These are phyloP conservation scores for Drosophila phalerata DNA, from an alignment of 2,888 invertebrate genomes.

Conservation along the genomic window DNA sequence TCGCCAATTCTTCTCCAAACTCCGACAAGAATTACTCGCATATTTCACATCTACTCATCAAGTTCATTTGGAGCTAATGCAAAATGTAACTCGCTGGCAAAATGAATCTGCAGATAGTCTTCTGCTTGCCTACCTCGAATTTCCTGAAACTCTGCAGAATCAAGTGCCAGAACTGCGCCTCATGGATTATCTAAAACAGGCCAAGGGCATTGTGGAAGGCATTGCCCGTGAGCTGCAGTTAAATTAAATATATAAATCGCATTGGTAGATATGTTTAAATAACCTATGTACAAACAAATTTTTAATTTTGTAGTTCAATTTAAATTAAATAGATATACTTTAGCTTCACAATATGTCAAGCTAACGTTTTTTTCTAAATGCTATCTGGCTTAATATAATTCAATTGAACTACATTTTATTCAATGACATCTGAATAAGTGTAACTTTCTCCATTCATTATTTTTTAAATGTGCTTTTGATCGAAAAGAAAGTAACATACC, in stretches of 20 bases:
- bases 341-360: not conserved
- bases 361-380: too few relatives aligned
- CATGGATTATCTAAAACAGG: slow-evolving; percentile 55
- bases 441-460: not conserved
- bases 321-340: too few relatives aligned
- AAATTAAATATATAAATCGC: not conserved
- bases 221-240: slow-evolving; percentile 3
- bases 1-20: slow-evolving; percentile 48
- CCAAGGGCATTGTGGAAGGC: slow-evolving; percentile 25
- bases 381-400: too few relatives aligned
- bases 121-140: slow-evolving; percentile 44
- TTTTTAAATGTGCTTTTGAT: not conserved
- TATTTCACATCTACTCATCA: slow-evolving; percentile 44
- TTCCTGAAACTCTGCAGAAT: slow-evolving; percentile 41
- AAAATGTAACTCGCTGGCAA: slow-evolving; percentile 50
- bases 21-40: slow-evolving; percentile 19
- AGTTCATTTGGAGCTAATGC: slow-evolving; percentile 34
- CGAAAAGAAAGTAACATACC: too few relatives aligned
- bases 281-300: too few relatives aligned
- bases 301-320: too few relatives aligned
- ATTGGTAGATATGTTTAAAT: too few relatives aligned
- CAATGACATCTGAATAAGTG: not conserved
- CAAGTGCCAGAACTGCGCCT: slow-evolving; percentile 58
- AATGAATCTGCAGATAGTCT: slow-evolving; percentile 40
- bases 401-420: not conserved